phyloP scores from a whole-genome alignment of 1,140 invertebrate genomes.

The Sogatella furcifera region DNA sequence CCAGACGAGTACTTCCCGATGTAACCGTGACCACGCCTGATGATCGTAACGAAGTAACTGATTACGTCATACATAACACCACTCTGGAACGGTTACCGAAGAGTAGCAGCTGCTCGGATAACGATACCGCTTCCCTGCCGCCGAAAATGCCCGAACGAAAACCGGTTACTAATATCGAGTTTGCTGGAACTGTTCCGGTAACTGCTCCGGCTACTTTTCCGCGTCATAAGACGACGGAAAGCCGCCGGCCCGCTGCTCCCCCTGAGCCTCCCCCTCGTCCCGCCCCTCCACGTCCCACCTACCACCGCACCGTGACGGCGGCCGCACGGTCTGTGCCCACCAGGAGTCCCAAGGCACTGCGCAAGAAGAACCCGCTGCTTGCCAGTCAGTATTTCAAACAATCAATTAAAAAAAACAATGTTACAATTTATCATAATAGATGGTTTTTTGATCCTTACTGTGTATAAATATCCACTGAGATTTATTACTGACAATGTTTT shows the following conservation, averaged over 20 bases:
- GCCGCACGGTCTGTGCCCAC: slow-evolving; percentile 30
- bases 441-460: too few species aligned
- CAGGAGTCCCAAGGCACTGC: slow-evolving; percentile 34
- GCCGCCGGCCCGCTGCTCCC: slow-evolving; percentile 29
- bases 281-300: slow-evolving; percentile 28
- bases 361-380: slow-evolving; percentile 57
- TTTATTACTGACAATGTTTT: too few species aligned
- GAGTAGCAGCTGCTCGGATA: not conserved
- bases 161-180: slow-evolving; percentile 10
- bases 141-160: slow-evolving; percentile 11
- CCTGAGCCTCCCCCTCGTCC: slow-evolving; percentile 39
- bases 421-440: too few species aligned
- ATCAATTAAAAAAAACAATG: too few species aligned
- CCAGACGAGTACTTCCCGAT: slow-evolving; percentile 8
- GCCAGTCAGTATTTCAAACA: slow-evolving; percentile 43
- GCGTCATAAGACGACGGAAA: slow-evolving; percentile 25
- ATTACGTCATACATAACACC: not conserved
- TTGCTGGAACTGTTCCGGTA: not conserved
- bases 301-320: slow-evolving; percentile 40
- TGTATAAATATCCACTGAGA: too few species aligned
- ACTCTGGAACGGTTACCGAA: not conserved
- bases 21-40: slow-evolving; percentile 3
- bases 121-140: not conserved
- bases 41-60: not conserved
- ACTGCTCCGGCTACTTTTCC: slow-evolving; percentile 22